Percentiles rank a stretch among this genome's conserved stretches.
Conservation (phyloP, 2,113 vertebrate genomes). For the Scolopax mira region DNA sequence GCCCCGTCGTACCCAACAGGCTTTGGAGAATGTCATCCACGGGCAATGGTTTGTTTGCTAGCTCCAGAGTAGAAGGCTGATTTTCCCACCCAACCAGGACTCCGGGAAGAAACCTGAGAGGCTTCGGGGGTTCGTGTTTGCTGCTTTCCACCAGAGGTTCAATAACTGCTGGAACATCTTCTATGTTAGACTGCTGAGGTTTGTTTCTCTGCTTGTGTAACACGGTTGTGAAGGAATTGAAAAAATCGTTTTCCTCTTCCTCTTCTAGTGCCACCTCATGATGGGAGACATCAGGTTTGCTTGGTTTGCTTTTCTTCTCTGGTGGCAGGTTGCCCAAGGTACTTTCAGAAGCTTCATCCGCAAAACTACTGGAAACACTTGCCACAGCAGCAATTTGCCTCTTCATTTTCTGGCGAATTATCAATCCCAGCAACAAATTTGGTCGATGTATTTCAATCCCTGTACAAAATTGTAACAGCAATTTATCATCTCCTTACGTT, state of each 20-base stretch:
- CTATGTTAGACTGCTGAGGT: constrained; percentile 71
- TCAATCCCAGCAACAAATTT: constrained; percentile 91
- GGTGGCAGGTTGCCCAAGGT: constrained; percentile 70
- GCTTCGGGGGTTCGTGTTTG: constrained; percentile 83
- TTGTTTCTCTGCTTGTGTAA: constrained; percentile 84
- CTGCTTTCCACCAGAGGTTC: constrained; percentile 75
- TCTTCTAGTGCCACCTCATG: constrained; percentile 67
- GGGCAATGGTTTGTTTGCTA: constrained; percentile 78
- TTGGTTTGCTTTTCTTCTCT: constrained; percentile 83
- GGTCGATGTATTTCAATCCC: constrained; percentile 91
- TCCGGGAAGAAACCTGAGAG: constrained; percentile 93
- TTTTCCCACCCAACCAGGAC: constrained; percentile 93
- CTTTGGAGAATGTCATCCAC: constrained; percentile 81
- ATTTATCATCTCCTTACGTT: background rate
- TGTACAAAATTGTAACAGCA: constrained; percentile 70
- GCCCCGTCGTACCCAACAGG: constrained; percentile 71
- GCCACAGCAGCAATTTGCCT: constrained; percentile 75
- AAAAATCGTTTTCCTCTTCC: constrained; percentile 87
- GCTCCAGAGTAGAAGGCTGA: constrained; percentile 81
- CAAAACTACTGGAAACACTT: constrained; percentile 65
- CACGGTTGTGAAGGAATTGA: constrained; percentile 83
- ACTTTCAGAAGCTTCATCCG: constrained; percentile 78
- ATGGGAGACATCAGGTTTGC: constrained; percentile 72
- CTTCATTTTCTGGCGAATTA: constrained; percentile 94
- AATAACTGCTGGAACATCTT: constrained; percentile 60